A percentile compares a stretch with the other conserved stretches of the same genome.
phyloP scores from a whole-genome alignment of 2,888 invertebrate species.

The Gisinianus flammeolus region DNA sequence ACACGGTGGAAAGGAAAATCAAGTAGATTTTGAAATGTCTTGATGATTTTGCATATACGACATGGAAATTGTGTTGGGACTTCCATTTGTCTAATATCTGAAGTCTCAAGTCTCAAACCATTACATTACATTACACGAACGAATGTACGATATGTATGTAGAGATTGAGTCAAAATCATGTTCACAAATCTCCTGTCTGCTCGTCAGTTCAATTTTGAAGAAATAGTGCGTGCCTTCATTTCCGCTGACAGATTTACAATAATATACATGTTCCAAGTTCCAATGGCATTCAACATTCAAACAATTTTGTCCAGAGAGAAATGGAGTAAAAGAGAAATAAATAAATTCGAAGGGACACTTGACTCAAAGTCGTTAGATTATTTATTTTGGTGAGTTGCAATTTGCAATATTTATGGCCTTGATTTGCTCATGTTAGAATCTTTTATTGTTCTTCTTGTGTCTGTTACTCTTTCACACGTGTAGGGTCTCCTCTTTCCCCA shows the following conservation, averaged over 20 bases:
- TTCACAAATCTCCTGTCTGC: too few species aligned
- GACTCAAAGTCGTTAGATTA: conserved; percentile 11
- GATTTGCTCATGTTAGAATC: not conserved
- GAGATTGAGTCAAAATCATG: too few species aligned
- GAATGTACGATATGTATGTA: too few species aligned
- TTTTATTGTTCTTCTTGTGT: conserved; percentile 5
- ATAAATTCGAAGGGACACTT: not conserved
- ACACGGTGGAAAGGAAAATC: too few species aligned
- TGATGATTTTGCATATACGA: too few species aligned
- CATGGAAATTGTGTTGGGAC: too few species aligned
- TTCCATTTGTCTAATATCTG: too few species aligned
- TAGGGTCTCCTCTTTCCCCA: not conserved
- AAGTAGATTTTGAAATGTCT: too few species aligned
- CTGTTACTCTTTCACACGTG: not conserved
- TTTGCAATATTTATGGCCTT: conserved; percentile 14
- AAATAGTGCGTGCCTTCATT: conserved; percentile 19
- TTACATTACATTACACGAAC: too few species aligned
- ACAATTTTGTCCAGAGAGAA: conserved; percentile 8
- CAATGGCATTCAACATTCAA: not conserved
- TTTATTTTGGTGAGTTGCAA: conserved; percentile 21
- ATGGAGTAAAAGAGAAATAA: not conserved
- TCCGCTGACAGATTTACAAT: not conserved
- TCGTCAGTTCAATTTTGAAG: not conserved
- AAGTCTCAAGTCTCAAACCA: too few species aligned
- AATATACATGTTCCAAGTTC: not conserved